These are phyloP conservation scores for Diorhabda elongata DNA, from an alignment of 1,140 invertebrate genomes.

Conservation along the genomic window DNA sequence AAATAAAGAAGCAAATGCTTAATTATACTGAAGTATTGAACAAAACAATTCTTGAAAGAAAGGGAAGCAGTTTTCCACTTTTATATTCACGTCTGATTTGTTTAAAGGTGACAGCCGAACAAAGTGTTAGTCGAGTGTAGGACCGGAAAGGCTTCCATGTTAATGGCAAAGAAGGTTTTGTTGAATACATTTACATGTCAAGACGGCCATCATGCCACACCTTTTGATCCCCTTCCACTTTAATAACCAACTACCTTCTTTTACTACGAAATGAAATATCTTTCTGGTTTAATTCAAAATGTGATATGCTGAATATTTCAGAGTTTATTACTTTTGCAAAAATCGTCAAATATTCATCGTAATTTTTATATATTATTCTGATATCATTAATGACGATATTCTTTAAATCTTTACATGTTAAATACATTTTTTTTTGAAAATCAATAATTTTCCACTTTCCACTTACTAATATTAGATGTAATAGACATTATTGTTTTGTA, in stretches of 20 bases:
- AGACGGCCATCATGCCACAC: slow-evolving; percentile 22
- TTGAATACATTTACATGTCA: slow-evolving; percentile 26
- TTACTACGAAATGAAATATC: neutral
- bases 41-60: neutral
- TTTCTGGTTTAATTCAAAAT: neutral
- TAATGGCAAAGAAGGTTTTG: slow-evolving; percentile 23
- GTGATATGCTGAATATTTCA: no score
- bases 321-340: no score
- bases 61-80: neutral
- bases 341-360: no score
- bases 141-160: slow-evolving; percentile 26
- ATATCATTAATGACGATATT: no score
- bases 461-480: no score
- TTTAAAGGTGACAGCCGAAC: slow-evolving; percentile 20
- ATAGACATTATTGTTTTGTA: no score
- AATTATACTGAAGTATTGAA: neutral
- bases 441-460: no score
- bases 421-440: no score
- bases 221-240: neutral
- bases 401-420: no score
- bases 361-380: no score
- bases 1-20: neutral
- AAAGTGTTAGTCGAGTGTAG: slow-evolving; percentile 4
- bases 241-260: slow-evolving; percentile 2
- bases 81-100: neutral